These are phyloP conservation scores for Agrilus planipennis DNA, from an alignment of 1,140 invertebrate genomes.

Conservation along the genomic window DNA sequence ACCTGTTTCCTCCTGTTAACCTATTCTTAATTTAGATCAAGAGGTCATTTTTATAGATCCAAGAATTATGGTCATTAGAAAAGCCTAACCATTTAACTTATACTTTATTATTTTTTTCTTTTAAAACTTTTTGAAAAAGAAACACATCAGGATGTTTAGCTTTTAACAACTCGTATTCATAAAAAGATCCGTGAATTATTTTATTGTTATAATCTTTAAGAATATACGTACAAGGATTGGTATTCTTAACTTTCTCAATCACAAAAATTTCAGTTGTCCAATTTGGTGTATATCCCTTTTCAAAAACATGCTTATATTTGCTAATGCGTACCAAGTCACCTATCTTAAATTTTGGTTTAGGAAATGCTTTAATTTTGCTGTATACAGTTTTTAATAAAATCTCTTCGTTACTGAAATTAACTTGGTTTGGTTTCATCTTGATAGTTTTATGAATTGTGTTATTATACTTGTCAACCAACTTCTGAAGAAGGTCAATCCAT, in stretches of 20 bases:
- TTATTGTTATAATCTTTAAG: constrained; percentile 7
- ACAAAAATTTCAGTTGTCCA: constrained; percentile 24
- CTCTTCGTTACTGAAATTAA: constrained; percentile 13
- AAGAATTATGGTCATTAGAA: constrained; percentile 7
- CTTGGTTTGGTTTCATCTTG: constrained; percentile 21
- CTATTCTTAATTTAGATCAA: background rate
- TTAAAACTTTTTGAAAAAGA: constrained; percentile 23
- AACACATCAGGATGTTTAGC: constrained; percentile 18
- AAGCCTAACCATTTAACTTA: constrained; percentile 32
- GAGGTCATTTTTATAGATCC: constrained; percentile 8
- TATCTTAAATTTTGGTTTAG: constrained; percentile 21
- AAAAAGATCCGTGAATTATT: constrained; percentile 19
- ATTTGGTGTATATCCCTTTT: constrained; percentile 24
- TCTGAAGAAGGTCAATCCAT: constrained; percentile 25
- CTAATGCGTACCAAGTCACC: constrained; percentile 24
- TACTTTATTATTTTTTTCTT: constrained; percentile 18
- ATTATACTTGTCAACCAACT: constrained; percentile 32
- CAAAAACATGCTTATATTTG: constrained; percentile 21
- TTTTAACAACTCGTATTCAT: constrained; percentile 18
- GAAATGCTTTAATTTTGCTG: constrained; percentile 14
- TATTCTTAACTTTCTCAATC: constrained; percentile 15
- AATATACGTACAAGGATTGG: constrained; percentile 11
- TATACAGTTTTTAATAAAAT: constrained; percentile 15
- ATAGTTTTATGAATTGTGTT: constrained; percentile 29
- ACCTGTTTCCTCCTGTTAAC: no score